phyloP scores from a whole-genome alignment of 1,140 invertebrate genomes.

The Lerema accius region DNA sequence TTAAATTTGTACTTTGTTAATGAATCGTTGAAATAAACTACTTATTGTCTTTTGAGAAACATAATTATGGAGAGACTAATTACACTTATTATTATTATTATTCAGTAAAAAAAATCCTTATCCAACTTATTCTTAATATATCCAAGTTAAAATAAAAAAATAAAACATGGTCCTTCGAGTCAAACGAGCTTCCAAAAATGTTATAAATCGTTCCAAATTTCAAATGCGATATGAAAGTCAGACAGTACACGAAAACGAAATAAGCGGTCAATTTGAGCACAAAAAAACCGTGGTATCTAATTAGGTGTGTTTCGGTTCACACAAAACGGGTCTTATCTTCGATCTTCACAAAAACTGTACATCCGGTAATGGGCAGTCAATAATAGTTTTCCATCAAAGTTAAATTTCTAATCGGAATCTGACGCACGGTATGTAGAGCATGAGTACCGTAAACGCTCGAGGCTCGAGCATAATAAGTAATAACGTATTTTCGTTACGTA shows the following conservation, averaged over 20 bases:
- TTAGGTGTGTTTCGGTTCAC: constrained; percentile 34
- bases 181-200: constrained; percentile 1
- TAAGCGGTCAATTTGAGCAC: constrained; percentile 11
- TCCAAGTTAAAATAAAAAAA: too few species aligned
- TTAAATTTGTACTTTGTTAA: too few species aligned
- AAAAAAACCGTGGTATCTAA: constrained; percentile 25
- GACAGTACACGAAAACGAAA: constrained; percentile 2
- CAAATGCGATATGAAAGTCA: constrained; percentile 17
- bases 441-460: constrained; percentile 48
- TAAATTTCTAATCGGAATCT: constrained; percentile 50
- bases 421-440: constrained; percentile 47
- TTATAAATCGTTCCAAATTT: background rate
- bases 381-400: constrained; percentile 56
- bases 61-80: too few species aligned
- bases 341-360: constrained; percentile 32
- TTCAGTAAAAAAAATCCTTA: too few species aligned
- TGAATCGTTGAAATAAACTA: too few species aligned
- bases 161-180: constrained; percentile 24
- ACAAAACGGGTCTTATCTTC: constrained; percentile 34
- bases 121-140: too few species aligned
- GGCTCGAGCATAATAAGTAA: constrained; percentile 31
- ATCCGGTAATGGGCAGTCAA: constrained; percentile 39
- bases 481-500: constrained; percentile 30
- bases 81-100: too few species aligned
- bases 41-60: too few species aligned